Evolutionary conservation across 2,888 invertebrate species (phyloP).

Genomic region (Pegoplata infirma): DNA sequence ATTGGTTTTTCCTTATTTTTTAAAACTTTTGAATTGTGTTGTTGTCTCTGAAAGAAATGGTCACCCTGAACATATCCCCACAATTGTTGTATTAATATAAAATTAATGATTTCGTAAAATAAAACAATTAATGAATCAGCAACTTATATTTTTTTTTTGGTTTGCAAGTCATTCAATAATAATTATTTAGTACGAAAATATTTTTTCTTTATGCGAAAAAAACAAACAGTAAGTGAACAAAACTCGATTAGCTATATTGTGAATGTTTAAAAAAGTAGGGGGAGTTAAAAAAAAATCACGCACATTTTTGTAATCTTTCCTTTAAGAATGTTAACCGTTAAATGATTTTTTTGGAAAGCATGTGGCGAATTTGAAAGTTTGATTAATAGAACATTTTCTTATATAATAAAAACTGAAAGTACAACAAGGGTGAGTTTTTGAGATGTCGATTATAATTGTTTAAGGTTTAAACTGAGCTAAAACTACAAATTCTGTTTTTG

Average conservation of each 20-base stretch:
- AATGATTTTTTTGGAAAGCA: not conserved
- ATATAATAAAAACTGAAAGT: too few relatives aligned
- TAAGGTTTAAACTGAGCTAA: too few relatives aligned
- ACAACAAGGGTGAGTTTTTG: too few relatives aligned
- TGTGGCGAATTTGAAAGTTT: constrained; percentile 15
- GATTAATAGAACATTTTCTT: too few relatives aligned
- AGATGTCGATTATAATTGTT: too few relatives aligned
- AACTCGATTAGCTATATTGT: constrained; percentile 31
- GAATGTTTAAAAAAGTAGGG: not conserved
- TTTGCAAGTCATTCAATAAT: constrained; percentile 46
- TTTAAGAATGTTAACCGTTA: not conserved
- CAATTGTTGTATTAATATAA: too few relatives aligned
- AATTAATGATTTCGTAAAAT: constrained; percentile 41
- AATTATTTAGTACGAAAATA: constrained; percentile 35
- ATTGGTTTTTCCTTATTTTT: too few relatives aligned
- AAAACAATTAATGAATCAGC: constrained; percentile 56
- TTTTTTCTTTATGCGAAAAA: not conserved
- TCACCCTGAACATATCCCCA: too few relatives aligned
- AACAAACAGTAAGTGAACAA: not conserved
- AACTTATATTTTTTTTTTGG: too few relatives aligned
- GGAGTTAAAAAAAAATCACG: constrained; percentile 27
- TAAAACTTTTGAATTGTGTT: too few relatives aligned
- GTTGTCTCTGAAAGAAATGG: too few relatives aligned
- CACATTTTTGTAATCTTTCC: constrained; percentile 8
- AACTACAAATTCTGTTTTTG: too few relatives aligned